Evolutionary conservation across 2,888 invertebrate species (phyloP), one percentile per base, ranked within the genome.

Genomic region (Ennomos erosarius): DNA sequence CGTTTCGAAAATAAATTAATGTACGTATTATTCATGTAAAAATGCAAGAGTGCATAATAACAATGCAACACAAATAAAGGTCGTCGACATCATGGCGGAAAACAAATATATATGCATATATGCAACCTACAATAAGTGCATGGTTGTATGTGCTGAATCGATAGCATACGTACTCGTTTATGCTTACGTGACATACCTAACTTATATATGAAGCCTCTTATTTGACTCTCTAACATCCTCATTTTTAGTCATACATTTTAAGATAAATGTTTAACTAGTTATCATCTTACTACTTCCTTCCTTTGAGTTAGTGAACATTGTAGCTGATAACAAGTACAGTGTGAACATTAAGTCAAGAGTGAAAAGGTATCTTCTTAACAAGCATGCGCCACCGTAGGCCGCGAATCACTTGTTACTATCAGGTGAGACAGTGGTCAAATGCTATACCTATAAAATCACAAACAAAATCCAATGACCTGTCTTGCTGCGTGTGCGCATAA

Each of bases 51-150:
- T 42, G 55, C 65, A 61, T 53, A 51, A 55, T 51, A 51, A 60
- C 55, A 62, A 46, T 52, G 53, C 53, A 65, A 58, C 69, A 84
- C 58, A 69, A 57, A 75, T 79, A 69, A 62, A 74, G 82, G 80
- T 83, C 84, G 69, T 70, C 81, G 85, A 81, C 85, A 66, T 64
- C 26, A 71, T 72, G 67, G 62, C 83, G 82, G 82, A 83, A 82
- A 78, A 79, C 56, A 52, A 34, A 48, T 11, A 47, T 35, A 55
- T 46, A 62, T 10, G 1, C n/a, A n/a, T n/a, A n/a, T n/a, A n/a
- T n/a, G n/a, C 26, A 40, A 47, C 16, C 6, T 46, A 39, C 33
- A 37, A 10, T 34, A 11, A 11, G 12, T 40, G 40, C 50, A 44
- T 37, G 10, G 43, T 9, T 46, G 10, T 8, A 36, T 37, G 16